A percentile compares a stretch with the other conserved stretches of the same genome.
Conservation (phyloP, 2,113 vertebrate genomes). For the Neofelis nebulosa region DNA sequence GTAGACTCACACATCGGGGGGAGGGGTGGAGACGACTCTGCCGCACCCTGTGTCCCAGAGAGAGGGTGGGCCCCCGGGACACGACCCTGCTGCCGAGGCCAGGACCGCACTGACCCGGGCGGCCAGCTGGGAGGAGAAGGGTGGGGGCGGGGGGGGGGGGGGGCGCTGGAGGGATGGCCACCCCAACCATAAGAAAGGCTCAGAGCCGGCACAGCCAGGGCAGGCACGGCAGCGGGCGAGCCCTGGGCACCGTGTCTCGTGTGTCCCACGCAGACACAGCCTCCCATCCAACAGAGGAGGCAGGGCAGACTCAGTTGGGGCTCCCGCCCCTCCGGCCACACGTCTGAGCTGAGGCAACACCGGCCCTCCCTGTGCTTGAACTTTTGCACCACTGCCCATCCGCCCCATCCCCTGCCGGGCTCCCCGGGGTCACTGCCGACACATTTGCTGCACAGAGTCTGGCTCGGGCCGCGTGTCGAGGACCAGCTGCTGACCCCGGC, state of each 20-base stretch:
- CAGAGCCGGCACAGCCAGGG: background rate
- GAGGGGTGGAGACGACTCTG: background rate
- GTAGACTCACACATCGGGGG: background rate
- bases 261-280: background rate
- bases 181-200: background rate
- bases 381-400: background rate
- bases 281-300: background rate
- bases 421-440: background rate
- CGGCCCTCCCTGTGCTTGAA: background rate
- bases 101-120: background rate
- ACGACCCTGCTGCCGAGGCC: background rate
- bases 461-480: background rate
- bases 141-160: background rate
- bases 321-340: background rate
- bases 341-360: background rate
- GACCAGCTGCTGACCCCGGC: accelerated
- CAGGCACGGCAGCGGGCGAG: background rate
- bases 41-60: background rate
- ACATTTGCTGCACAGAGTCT: accelerated
- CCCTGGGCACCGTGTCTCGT: background rate
- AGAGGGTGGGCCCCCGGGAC: background rate
- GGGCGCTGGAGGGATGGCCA: background rate
- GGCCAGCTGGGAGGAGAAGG: background rate
- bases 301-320: background rate
- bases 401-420: background rate